These are phyloP conservation scores for Eublepharis macularius DNA, from an alignment of 2,113 vertebrate species.

Conservation along the genomic window DNA sequence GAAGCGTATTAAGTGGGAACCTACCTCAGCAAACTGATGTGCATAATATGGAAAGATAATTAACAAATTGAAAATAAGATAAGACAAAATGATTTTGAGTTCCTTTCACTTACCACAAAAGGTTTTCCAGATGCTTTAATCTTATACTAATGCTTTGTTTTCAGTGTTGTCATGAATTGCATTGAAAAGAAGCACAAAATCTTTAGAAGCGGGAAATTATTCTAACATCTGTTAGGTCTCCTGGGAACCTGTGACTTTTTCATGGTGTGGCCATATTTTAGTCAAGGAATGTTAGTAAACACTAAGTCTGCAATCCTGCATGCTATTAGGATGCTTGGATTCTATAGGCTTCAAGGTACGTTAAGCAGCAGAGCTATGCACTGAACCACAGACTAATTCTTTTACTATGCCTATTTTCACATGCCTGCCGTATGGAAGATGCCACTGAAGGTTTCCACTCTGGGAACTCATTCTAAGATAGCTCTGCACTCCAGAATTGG, in stretches of 20 bases:
- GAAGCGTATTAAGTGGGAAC: background rate
- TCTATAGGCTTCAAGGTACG: background rate
- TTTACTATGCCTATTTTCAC: background rate
- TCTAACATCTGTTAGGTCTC: conserved; percentile 1
- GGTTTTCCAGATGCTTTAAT: conserved; percentile 1
- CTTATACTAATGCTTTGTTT: conserved; percentile 34
- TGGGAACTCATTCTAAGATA: background rate
- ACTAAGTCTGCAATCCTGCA: background rate
- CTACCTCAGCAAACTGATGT: background rate
- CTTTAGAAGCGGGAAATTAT: background rate
- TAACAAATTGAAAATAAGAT: conserved; percentile 17
- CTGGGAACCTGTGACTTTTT: conserved; percentile 28
- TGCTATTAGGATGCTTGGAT: background rate
- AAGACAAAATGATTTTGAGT: background rate
- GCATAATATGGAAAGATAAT: background rate
- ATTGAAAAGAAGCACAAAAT: conserved; percentile 15
- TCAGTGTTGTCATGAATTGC: conserved; percentile 33
- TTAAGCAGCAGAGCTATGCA: background rate
- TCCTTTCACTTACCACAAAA: background rate
- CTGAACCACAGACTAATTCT: background rate
- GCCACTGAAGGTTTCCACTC: background rate
- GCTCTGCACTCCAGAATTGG: background rate
- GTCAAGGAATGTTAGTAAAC: background rate
- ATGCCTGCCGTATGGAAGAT: background rate
- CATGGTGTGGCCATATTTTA: background rate